A percentile compares a stretch with the other conserved stretches of the same genome.
Conservation (phyloP, 1,140 invertebrate genomes). For the Anastrepha obliqua region DNA sequence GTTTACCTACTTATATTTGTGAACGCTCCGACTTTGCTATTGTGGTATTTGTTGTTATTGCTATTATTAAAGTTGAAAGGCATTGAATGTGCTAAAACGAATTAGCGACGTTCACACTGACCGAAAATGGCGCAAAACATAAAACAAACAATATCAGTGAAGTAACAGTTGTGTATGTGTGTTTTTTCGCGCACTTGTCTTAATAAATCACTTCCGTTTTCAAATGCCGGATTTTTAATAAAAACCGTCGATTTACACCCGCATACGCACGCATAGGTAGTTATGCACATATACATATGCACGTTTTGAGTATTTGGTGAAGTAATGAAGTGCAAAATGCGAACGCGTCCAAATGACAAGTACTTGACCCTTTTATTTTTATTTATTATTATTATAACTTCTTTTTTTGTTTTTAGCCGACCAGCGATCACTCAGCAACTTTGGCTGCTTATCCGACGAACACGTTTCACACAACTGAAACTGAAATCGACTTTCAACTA, state of each 20-base stretch:
- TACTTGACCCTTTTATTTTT: neutral
- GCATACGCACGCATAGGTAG: neutral
- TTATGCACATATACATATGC: neutral
- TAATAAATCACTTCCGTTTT: slow-evolving; percentile 6
- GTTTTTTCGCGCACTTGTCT: neutral
- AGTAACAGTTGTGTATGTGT: neutral
- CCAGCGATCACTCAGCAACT: neutral
- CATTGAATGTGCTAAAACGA: slow-evolving; percentile 1
- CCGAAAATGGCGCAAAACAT: slow-evolving; percentile 2
- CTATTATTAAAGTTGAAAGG: slow-evolving; percentile 27
- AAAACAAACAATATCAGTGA: neutral
- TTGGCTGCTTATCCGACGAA: neutral
- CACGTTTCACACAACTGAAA: slow-evolving; percentile 48
- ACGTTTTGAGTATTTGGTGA: neutral
- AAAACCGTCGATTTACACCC: slow-evolving; percentile 14
- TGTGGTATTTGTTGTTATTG: neutral
- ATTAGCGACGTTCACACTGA: slow-evolving; percentile 29
- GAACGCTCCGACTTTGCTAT: neutral
- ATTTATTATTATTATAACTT: neutral
- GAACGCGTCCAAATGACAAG: neutral
- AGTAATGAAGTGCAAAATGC: neutral
- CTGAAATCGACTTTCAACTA: slow-evolving; percentile 40
- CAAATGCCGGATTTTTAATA: neutral
- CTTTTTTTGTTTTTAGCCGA: slow-evolving; percentile 2
- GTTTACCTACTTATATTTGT: slow-evolving; percentile 17